A percentile compares a stretch with the other conserved stretches of the same genome.
phyloP scores from a whole-genome alignment of 2,888 invertebrate genomes.

The Stenolophus ochropezus region DNA sequence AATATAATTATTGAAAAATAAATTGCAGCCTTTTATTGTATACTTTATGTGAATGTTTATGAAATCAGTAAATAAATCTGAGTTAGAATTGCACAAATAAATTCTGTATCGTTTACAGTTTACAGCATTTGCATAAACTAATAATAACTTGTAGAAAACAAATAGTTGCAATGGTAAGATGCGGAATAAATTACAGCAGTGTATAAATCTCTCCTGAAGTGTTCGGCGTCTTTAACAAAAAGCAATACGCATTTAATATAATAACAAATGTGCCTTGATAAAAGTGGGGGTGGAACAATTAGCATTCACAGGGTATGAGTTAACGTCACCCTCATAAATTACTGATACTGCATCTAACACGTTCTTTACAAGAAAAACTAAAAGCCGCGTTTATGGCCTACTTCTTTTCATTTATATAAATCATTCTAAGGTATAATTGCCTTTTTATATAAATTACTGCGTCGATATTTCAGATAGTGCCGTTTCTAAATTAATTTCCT shows the following conservation, averaged over 20 bases:
- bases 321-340: slow-evolving; percentile 43
- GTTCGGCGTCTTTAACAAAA: slow-evolving; percentile 26
- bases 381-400: slow-evolving; percentile 46
- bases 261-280: slow-evolving; percentile 45
- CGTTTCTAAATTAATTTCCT: neutral
- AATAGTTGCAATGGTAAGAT: neutral
- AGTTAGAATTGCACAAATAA: neutral
- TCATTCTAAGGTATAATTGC: slow-evolving; percentile 45
- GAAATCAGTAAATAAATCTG: neutral
- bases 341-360: slow-evolving; percentile 55
- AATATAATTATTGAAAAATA: too few relatives aligned
- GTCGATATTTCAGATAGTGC: slow-evolving; percentile 28
- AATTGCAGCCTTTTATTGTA: too few relatives aligned
- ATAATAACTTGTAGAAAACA: neutral
- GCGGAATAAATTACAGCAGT: neutral
- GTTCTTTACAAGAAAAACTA: slow-evolving; percentile 52
- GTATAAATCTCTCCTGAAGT: neutral
- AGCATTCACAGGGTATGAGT: slow-evolving; percentile 31
- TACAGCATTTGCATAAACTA: neutral
- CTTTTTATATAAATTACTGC: slow-evolving; percentile 51
- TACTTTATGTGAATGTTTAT: neutral
- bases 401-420: slow-evolving; percentile 52
- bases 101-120: neutral
- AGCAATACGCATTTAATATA: slow-evolving; percentile 28
- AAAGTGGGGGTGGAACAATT: slow-evolving; percentile 10